A percentile compares a stretch with the other conserved stretches of the same genome.
Evolutionary conservation across 1,140 invertebrate genomes (phyloP).

Genomic region (Littorina saxatilis): DNA sequence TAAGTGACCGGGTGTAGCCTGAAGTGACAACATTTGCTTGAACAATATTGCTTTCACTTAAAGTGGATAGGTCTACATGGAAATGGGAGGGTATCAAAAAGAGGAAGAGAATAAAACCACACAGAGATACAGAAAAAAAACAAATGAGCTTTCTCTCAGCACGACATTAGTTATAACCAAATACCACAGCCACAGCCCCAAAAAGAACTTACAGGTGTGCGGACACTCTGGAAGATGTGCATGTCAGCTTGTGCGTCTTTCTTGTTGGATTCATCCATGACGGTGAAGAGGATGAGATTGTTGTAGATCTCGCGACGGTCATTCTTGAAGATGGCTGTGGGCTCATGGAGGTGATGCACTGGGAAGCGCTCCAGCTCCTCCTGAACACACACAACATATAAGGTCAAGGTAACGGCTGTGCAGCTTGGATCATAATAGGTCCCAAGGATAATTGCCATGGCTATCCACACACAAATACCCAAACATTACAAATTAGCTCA

Average conservation of each 20-base stretch:
- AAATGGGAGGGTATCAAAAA: no score
- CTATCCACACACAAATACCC: background rate
- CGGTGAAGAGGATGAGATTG: constrained; percentile 98
- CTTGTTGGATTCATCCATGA: constrained; percentile 77
- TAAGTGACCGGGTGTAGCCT: no score
- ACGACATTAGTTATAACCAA: background rate
- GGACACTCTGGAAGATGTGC: constrained; percentile 94
- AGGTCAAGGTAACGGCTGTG: background rate
- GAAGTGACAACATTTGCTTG: no score
- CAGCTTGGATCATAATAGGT: no score
- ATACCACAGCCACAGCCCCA: background rate
- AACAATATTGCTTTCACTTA: no score
- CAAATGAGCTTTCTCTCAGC: background rate
- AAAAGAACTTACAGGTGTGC: constrained; percentile 67
- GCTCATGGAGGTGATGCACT: constrained; percentile 92
- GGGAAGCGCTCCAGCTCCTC: constrained; percentile 93
- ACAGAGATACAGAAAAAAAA: no score
- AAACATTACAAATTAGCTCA: background rate
- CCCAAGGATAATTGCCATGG: background rate
- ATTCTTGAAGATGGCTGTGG: constrained; percentile 96
- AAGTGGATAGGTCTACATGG: no score
- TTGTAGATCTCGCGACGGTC: constrained; percentile 98
- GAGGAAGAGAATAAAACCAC: no score
- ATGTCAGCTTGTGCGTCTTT: constrained; percentile 86
- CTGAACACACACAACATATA: constrained; percentile 79